Conservation (phyloP, 1,140 invertebrate genomes). For the Chrysopa pallens region DNA sequence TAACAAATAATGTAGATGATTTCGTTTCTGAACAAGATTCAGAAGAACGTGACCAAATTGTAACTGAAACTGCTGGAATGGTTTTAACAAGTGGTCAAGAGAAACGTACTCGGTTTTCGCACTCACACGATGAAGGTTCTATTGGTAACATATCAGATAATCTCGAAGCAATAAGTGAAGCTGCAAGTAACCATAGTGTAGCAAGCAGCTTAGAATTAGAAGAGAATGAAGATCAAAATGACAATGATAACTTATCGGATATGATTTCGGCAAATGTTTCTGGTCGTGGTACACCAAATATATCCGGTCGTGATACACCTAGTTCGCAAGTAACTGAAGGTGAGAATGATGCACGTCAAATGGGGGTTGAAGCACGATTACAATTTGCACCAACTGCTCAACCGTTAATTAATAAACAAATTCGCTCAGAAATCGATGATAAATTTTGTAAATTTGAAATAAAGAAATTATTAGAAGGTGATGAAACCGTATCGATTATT, state of each 20-base stretch:
- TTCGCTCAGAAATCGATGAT: conserved; percentile 84
- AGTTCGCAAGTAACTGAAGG: conserved; percentile 78
- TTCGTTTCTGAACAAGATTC: conserved; percentile 1
- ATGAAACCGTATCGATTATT: conserved; percentile 88
- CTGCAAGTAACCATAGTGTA: conserved; percentile 85
- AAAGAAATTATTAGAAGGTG: conserved; percentile 70
- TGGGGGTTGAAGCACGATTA: conserved; percentile 20
- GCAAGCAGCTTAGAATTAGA: conserved; percentile 69
- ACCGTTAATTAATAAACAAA: conserved; percentile 39
- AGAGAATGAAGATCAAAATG: conserved; percentile 68
- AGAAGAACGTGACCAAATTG: conserved; percentile 6
- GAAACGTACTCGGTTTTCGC: conserved; percentile 45
- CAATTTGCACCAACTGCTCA: conserved; percentile 31
- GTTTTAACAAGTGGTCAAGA: conserved; percentile 13
- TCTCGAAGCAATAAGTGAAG: conserved; percentile 85
- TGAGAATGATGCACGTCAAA: conserved; percentile 34
- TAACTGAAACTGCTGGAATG: conserved; percentile 13
- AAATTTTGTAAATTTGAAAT: conserved; percentile 99
- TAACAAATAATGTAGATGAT: conserved; percentile 2
- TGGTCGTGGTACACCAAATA: conserved; percentile 61
- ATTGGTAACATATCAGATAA: conserved; percentile 83
- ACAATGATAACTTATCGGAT: conserved; percentile 85
- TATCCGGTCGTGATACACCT: conserved; percentile 78
- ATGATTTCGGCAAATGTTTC: conserved; percentile 95
- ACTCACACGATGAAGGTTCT: conserved; percentile 74